A percentile compares a stretch with the other conserved stretches of the same genome.
Evolutionary conservation across 2,888 invertebrate species (phyloP).

Genomic region (Timema cristinae): DNA sequence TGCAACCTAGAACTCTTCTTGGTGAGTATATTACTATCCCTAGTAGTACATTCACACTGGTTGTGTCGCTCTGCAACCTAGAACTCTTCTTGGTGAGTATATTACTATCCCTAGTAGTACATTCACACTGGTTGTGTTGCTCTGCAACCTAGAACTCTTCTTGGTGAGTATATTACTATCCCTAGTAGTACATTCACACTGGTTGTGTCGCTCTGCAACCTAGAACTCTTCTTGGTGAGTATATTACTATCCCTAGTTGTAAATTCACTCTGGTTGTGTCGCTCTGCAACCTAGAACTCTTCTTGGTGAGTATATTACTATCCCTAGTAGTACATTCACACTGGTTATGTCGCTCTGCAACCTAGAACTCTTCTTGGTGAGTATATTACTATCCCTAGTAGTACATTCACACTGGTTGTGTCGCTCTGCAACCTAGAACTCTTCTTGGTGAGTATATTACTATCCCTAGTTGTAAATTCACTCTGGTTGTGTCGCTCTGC

Average conservation of each 20-base stretch:
- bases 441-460: conserved; percentile 68
- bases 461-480: conserved; percentile 70
- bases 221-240: conserved; percentile 77
- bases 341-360: conserved; percentile 87
- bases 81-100: conserved; percentile 76
- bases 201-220: conserved; percentile 91
- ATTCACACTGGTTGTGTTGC: conserved; percentile 94
- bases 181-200: conserved; percentile 79
- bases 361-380: conserved; percentile 84
- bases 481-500: conserved; percentile 88
- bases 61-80: conserved; percentile 85
- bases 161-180: conserved; percentile 61
- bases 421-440: conserved; percentile 85
- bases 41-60: conserved; percentile 88
- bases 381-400: conserved; percentile 32
- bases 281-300: conserved; percentile 86
- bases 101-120: conserved; percentile 47
- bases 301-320: conserved; percentile 62
- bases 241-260: background rate
- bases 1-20: conserved; percentile 83
- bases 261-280: conserved; percentile 91
- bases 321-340: conserved; percentile 75
- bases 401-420: conserved; percentile 92
- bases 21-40: conserved; percentile 57
- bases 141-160: conserved; percentile 79